phyloP scores from a whole-genome alignment of 2,113 vertebrate species.

The Pseudorectes ferrugineus region DNA sequence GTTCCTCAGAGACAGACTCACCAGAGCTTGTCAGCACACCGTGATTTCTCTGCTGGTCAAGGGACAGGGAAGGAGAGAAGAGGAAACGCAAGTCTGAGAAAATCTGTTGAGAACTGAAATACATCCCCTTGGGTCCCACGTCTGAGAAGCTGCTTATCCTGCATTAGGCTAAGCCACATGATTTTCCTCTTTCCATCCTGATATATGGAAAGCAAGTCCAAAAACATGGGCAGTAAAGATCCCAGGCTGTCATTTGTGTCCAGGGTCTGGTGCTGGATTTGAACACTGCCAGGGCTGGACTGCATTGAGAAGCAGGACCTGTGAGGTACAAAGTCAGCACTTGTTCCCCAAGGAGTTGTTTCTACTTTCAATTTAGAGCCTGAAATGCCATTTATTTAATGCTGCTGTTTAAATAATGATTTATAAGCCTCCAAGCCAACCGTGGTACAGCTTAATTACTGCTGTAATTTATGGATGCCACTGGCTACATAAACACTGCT shows the following conservation, averaged over 20 bases:
- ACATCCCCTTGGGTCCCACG: neutral
- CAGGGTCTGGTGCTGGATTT: neutral
- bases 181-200: neutral
- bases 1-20: neutral
- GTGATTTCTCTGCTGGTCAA: neutral
- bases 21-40: neutral
- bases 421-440: constrained; percentile 63
- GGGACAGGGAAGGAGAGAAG: neutral
- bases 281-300: neutral
- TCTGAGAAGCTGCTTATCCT: neutral
- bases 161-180: neutral
- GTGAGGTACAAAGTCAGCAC: neutral
- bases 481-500: constrained; percentile 54
- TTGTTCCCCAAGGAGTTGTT: constrained; percentile 5
- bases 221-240: neutral
- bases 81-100: neutral
- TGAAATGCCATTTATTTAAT: constrained; percentile 62
- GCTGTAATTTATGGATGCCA: constrained; percentile 66
- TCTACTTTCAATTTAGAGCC: constrained; percentile 40
- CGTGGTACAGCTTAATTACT: constrained; percentile 59
- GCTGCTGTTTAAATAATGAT: constrained; percentile 65
- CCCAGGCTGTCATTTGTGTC: neutral
- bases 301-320: neutral
- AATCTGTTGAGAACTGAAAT: neutral
- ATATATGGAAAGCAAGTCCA: neutral